Base-by-base conservation (phyloP, 1,140 invertebrate genomes). In the Ganaspis sp. region DNA sequence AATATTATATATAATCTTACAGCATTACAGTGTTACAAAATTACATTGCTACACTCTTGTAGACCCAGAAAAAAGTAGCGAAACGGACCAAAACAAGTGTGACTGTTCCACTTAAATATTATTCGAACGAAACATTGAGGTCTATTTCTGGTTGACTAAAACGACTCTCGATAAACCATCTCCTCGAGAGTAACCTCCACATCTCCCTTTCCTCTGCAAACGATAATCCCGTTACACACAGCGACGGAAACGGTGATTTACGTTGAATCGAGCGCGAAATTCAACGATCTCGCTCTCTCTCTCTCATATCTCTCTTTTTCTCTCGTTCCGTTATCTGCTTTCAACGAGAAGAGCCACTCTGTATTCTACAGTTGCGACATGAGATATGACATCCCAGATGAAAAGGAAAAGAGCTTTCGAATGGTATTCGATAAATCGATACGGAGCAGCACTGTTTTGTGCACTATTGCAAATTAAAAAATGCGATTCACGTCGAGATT, bases 281-380 rank as follows among this genome's bases (percentile, higher is more conserved):
- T 29, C 58, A 64, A 34, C 23, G 11, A 64, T 64, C 26, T 64
- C 58, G 15, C 9, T 21, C 21, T 23, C 19, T 54, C 53, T 26
- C 21, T 23, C 58, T 15, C 29, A 34, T 34, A 34, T 54, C 53
- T 26, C 21, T 23, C 58, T 15, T 26, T 26, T 23, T 49, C 45
- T 17, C 17, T 17, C n/a, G 45, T 49, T 64, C 54, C 54, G 54
- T 64, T 64, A 64, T 64, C 58, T 29, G 58, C 58, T 64, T 29
- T 64, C 58, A 26, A 64, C 23, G 58, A 64, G 58, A 64, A 64
- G 58, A 64, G 58, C 23, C 58, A 64, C 58, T 64, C 58, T 64
- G 58, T 64, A 64, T 64, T 64, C 58, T 64, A 15, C 11, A 64
- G 21, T 64, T 29, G 26, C 58, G 23, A 64, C 58, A 64, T 64